A percentile compares a stretch with the other conserved stretches of the same genome.
These are phyloP conservation scores for Pocillopora verrucosa DNA, from an alignment of 64 coral and sea anemone genomes.

Conservation along the genomic window DNA sequence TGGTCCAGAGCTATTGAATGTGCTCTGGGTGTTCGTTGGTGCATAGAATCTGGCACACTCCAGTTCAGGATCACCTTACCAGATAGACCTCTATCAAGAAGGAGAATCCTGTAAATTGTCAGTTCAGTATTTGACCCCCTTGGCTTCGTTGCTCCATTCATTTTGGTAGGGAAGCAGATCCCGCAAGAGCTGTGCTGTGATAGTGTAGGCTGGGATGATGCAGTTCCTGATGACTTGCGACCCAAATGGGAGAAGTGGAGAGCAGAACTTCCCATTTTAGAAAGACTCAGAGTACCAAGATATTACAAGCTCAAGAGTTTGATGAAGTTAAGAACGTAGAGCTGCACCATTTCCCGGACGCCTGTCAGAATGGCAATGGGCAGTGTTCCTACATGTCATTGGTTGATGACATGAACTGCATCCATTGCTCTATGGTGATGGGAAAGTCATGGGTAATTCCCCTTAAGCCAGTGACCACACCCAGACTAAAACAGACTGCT, in stretches of 20 bases:
- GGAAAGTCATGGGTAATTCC: not conserved
- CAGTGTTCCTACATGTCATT: not conserved
- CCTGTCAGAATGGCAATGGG: too few relatives aligned
- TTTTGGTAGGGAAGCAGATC: not conserved
- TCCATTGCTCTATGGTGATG: not conserved
- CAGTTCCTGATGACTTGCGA: not conserved
- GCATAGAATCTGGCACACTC: not conserved
- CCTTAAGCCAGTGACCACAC: too few relatives aligned
- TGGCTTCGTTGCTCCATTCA: not conserved
- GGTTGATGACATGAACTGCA: not conserved
- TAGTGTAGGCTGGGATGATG: not conserved
- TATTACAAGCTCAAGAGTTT: not conserved
- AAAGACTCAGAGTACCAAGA: not conserved
- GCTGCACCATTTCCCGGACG: not conserved
- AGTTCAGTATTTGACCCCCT: not conserved
- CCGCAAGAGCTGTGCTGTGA: not conserved
- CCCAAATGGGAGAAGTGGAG: not conserved
- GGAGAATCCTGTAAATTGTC: not conserved
- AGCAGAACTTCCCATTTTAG: not conserved
- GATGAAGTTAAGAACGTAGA: not conserved
- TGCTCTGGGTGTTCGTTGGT: not conserved
- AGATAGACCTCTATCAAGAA: not conserved
- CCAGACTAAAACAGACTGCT: not conserved
- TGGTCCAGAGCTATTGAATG: not conserved
- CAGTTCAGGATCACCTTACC: not conserved